Conservation (phyloP, 2,113 vertebrate genomes). For the Poecile atricapillus region DNA sequence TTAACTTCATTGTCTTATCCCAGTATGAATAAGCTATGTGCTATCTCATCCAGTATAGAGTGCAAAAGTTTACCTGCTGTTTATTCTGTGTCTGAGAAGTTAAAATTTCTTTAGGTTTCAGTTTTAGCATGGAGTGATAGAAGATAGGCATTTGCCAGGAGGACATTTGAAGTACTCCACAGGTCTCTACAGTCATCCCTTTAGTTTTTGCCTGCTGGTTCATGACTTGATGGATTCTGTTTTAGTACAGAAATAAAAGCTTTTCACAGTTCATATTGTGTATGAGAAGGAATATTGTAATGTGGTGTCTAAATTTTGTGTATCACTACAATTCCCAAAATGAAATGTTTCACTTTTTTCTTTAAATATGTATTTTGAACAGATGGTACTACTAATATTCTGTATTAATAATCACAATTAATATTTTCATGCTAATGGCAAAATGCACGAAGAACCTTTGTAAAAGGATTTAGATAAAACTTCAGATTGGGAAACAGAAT, state of each 20-base stretch:
- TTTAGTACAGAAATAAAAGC: neutral
- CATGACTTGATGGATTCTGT: neutral
- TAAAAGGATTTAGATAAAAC: neutral
- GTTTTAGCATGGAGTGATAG: neutral
- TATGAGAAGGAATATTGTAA: neutral
- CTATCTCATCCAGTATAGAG: neutral
- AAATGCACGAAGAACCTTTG: neutral
- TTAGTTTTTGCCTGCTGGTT: neutral
- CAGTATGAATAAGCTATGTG: neutral
- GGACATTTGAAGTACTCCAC: neutral
- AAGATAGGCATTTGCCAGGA: neutral
- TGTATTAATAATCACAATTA: neutral
- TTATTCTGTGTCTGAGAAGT: neutral
- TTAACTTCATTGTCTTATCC: neutral
- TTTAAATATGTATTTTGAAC: neutral
- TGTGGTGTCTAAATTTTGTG: neutral
- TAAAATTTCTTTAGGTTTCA: neutral
- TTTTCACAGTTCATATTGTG: neutral
- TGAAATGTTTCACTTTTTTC: neutral
- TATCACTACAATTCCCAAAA: neutral
- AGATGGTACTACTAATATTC: neutral
- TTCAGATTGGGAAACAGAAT: neutral
- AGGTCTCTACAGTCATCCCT: neutral
- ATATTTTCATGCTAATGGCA: neutral
- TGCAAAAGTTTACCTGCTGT: neutral